A percentile compares a stretch with the other conserved stretches of the same genome.
phyloP scores from a whole-genome alignment of 2,113 vertebrate species.

The Colistium nudipinnis region DNA sequence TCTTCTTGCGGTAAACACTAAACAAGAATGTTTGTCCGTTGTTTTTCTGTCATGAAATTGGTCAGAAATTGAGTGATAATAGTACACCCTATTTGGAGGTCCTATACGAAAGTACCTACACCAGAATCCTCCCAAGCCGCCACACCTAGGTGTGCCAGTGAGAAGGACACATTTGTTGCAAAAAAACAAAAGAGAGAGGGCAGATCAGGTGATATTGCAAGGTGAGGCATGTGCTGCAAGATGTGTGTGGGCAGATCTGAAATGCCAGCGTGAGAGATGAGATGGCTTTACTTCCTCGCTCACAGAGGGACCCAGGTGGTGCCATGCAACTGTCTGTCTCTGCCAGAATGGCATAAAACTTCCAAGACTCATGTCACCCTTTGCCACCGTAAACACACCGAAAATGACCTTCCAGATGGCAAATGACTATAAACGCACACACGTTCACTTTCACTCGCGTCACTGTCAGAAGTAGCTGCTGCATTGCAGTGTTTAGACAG shows the following conservation, averaged over 20 bases:
- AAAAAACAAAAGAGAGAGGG: neutral
- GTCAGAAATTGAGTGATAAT: neutral
- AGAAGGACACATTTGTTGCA: neutral
- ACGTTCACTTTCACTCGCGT: conserved; percentile 45
- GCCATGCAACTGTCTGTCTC: conserved; percentile 9
- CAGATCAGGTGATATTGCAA: conserved; percentile 23
- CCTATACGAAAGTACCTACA: neutral
- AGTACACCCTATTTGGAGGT: neutral
- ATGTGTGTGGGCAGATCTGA: conserved; percentile 39
- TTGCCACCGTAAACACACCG: conserved; percentile 28
- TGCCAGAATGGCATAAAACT: conserved; percentile 12
- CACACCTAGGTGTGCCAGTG: conserved; percentile 10
- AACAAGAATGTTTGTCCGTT: conserved; percentile 1
- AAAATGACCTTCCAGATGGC: conserved; percentile 68
- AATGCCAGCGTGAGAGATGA: conserved; percentile 17
- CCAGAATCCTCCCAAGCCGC: neutral
- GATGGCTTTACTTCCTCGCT: conserved; percentile 30
- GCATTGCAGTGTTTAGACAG: conserved; percentile 54
- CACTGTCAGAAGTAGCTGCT: conserved; percentile 22
- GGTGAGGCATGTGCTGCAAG: conserved; percentile 20
- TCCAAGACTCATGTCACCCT: conserved; percentile 46
- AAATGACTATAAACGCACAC: conserved; percentile 46
- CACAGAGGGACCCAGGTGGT: neutral
- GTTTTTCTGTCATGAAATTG: neutral
- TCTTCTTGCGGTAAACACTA: conserved; percentile 17